A percentile compares a stretch with the other conserved stretches of the same genome.
These are phyloP conservation scores for Gyrodactylus bullatarudis DNA, from an alignment of 1,140 invertebrate genomes.

Conservation along the genomic window DNA sequence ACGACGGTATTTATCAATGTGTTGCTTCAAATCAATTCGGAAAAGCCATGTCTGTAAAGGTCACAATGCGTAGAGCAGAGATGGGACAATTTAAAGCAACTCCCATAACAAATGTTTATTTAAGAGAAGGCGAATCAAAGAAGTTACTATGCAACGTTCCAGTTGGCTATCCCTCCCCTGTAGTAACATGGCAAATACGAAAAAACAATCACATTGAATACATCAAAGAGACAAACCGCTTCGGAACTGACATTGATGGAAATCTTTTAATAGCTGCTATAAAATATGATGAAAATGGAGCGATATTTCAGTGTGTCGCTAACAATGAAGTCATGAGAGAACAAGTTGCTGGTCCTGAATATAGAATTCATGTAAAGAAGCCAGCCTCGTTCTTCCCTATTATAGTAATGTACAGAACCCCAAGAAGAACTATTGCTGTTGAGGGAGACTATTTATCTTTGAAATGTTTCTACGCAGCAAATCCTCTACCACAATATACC, in stretches of 20 bases:
- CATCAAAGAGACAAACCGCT: background rate
- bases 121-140: background rate
- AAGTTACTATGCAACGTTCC: background rate
- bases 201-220: background rate
- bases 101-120: background rate
- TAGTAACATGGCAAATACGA: background rate
- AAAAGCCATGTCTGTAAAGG: background rate
- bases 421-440: background rate
- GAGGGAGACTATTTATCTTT: background rate
- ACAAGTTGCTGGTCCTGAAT: background rate
- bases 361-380: background rate
- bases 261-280: background rate
- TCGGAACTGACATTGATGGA: constrained; percentile 1
- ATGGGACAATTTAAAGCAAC: background rate
- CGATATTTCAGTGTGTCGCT: background rate
- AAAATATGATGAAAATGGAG: background rate
- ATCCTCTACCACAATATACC: background rate
- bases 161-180: background rate
- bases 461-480: background rate
- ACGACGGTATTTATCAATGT: constrained; percentile 7
- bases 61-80: constrained; percentile 2
- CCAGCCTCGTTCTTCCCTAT: background rate
- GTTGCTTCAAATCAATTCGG: background rate
- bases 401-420: background rate
- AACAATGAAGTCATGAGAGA: background rate